Base-by-base conservation (phyloP, 2,113 vertebrate species). In the Plecotus auritus region DNA sequence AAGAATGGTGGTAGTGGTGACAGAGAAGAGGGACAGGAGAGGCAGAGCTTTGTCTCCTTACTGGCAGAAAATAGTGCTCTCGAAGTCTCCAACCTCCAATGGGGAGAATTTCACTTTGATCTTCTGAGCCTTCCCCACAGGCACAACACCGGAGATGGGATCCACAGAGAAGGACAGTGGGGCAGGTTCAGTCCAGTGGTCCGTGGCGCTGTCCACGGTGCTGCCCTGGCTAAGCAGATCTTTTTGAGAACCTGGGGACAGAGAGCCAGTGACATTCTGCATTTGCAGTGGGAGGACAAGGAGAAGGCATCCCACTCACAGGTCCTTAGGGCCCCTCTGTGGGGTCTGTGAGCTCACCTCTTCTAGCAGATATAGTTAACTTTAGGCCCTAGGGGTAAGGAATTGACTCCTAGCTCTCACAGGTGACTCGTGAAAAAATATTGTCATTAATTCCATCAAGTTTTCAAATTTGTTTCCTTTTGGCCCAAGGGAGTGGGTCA, bases 81-180 rank as follows among this genome's bases (percentile, higher is more conserved):
- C 96, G 82, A 99, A 99, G 16, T 98, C 95, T 8, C 98, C 98
- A 64, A 97, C 54, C 0, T 98, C 98, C 96, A 98, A 3, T 0
- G 99, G 99, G 47, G 97, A 98, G 97, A 99, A 99, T 88, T 98
- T 95, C 66, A 99, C 59, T 2, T 93, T 93, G 93, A 99, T 98
- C 42, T 89, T 97, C 95, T 99, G 98, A 5, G 45, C 83, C 66
- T 96, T 97, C 9, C 98, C 98, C 0, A 98, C 98, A 1, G 95
- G 91, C 37, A 99, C 97, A 23, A 59, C 1, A 11, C 99, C 99
- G 0, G 82, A 42, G 22, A 16, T 22, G 7, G 99, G 99, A 37
- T 99, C 98, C 13, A 99, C 93, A 0, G 85, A 98, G 98, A 99
- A 99, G 2, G 98, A 97, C 0, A 92, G 66, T 0, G 84, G 28